Evolutionary conservation across 2,113 vertebrate genomes (phyloP), one percentile per base, ranked within the genome.

Genomic region (Pycnonotus jocosus): DNA sequence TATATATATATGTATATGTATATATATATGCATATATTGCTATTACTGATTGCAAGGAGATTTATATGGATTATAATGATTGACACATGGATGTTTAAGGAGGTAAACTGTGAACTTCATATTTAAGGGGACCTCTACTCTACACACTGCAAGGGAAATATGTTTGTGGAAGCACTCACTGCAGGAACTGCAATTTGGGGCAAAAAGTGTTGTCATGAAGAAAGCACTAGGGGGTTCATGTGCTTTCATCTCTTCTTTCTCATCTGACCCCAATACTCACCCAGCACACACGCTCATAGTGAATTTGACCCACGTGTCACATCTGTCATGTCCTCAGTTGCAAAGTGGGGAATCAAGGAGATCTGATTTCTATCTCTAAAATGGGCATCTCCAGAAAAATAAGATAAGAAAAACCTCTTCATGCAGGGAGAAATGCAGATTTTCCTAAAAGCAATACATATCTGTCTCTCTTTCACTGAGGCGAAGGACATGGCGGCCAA

Each of bases 31-130:
- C 40, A 72, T 70, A 86, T 90, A 61, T 70, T 82, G 85, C 85
- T 82, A 40, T 95, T 95, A 93, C 60, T 71, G 69, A 90, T 92
- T 74, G 85, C 61, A 56, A 45, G 35, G n/a, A 45, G 82, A 62
- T 86, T 92, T 85, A 76, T 90, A n/a, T 82, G 62, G 71, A 74
- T 92, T 93, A 54, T 45, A 60, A 38, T 86, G 92, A 94, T 88
- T 95, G 88, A 93, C 93, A 95, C 23, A 37, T 69, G 79, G 79
- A 86, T 81, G 31, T 73, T 92, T 81, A 53, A 94, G 69, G 61
- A 95, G 56, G 51, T 82, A 94, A 96, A 92, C 92, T 92, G 89
- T 94, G 72, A 94, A 8, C 60, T 90, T 94, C 45, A 6, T 44
- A 73, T 81, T 92, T 88, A 78, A 95, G 51, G 38, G 33, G 62